Evolutionary conservation across 2,888 invertebrate genomes (phyloP), one percentile per base, ranked within the genome.

Genomic region (Glaucopsyche alexis): DNA sequence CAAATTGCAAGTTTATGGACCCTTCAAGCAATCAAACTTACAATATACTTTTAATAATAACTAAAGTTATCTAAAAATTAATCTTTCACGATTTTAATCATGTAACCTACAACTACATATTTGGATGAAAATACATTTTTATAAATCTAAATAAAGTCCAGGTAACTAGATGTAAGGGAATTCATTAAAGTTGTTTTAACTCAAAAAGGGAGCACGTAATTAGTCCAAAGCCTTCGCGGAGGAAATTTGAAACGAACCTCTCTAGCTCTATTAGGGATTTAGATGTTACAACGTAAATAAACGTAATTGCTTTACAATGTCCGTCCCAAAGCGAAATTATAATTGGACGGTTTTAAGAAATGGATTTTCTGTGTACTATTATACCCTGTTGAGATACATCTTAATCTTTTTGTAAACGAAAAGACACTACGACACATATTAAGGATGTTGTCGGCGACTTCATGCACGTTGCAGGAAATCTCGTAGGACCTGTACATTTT

Each of bases 251-350:
- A 42, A 42, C 7, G 29, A 60, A 13, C 13, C 60, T 29, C 29
- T 60, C 60, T 13, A 60, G 29, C 13, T 29, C 60, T 13, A 29
- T 29, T 13, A 60, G 60, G 55, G 60, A 60, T 60, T 55, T 55
- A 13, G 60, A 2, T 13, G 29, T 60, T 60, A 60, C 60, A 38
- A 60, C 29, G 60, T 29, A 60, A 60, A 60, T 29, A 29, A 60
- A 38, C 29, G 60, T 60, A 60, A 60, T 60, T 29, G 14, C 60
- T 29, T 60, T 19, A 55, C 60, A 60, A 60, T 60, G 29, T 60
- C 60, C 60, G 6, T 6, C 29, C 14, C 29, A 14, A 60, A 55
- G 55, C 4, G 55, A 55, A 11, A 52, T 19, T 14, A 60, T 60
- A 60, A 60, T 60, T 60, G 29, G 29, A 55, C 55, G 19, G 19